Percentiles rank a stretch among this genome's conserved stretches.
phyloP scores from a whole-genome alignment of 2,888 invertebrate genomes.

The Metallyticus violacea region DNA sequence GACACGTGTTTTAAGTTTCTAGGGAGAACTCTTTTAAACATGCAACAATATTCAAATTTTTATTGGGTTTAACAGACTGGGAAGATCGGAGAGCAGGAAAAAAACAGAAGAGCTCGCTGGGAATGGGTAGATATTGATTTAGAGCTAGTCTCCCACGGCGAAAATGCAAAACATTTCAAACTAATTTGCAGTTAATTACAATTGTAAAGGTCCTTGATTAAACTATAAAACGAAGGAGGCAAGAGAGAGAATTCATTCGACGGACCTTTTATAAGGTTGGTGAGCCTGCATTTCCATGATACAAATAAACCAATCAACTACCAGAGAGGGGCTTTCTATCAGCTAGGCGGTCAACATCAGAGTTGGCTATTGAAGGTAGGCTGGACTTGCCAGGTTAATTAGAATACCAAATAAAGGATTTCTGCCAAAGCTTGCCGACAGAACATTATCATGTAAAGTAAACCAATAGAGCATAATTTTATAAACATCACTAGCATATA shows the following conservation, averaged over 20 bases:
- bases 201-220: background rate
- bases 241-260: background rate
- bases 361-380: too few species aligned
- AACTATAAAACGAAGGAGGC: background rate
- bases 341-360: too few species aligned
- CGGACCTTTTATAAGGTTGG: background rate
- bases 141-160: background rate
- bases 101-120: background rate
- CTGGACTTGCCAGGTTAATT: too few species aligned
- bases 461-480: too few species aligned
- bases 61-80: slow-evolving; percentile 5
- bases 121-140: background rate
- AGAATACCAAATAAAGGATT: too few species aligned
- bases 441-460: too few species aligned
- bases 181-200: background rate
- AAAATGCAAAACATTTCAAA: background rate
- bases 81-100: background rate
- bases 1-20: background rate
- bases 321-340: too few species aligned
- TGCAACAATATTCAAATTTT: slow-evolving; percentile 14
- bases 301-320: background rate
- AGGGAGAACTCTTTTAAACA: slow-evolving; percentile 8
- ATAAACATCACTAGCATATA: too few species aligned
- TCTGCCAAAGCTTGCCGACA: too few species aligned
- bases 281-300: background rate